phyloP scores from a whole-genome alignment of 2,113 vertebrate genomes.

The Erythrocercus mccallii region DNA sequence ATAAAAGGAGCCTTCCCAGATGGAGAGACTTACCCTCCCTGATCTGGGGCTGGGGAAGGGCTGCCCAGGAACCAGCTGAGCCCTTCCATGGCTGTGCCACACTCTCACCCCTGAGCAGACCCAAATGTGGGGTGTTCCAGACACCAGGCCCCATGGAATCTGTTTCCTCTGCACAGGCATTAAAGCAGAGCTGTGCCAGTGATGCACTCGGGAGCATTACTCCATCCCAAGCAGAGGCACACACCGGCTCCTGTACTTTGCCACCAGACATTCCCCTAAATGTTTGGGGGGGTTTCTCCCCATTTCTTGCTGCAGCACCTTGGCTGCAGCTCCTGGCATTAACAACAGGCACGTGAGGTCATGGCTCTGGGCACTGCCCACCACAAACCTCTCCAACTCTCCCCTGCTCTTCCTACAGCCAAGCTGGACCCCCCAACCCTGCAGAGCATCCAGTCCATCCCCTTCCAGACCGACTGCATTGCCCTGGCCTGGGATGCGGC shows the following conservation, averaged over 20 bases:
- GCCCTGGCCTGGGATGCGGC: constrained; percentile 52
- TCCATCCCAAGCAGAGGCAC: not conserved
- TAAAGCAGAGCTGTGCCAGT: not conserved
- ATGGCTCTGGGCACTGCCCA: accelerated
- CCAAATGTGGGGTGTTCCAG: not conserved
- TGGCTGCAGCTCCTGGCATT: not conserved
- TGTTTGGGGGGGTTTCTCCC: not conserved
- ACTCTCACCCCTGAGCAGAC: accelerated
- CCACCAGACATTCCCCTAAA: not conserved
- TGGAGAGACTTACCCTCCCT: not conserved
- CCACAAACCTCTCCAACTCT: not conserved
- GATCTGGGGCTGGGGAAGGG: not conserved
- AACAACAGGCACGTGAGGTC: accelerated
- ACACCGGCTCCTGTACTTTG: accelerated
- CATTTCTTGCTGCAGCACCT: not conserved
- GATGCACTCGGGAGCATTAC: accelerated
- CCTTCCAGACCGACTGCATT: constrained; percentile 57
- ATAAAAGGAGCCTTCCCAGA: constrained; percentile 5
- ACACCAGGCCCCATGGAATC: not conserved
- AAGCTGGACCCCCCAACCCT: constrained; percentile 68
- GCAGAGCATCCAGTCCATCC: not conserved
- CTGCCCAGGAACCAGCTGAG: not conserved
- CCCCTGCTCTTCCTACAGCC: constrained; percentile 42
- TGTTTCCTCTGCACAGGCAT: not conserved
- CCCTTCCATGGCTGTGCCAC: accelerated